phyloP scores from a whole-genome alignment of 1,140 invertebrate genomes.

The Polyergus mexicanus region DNA sequence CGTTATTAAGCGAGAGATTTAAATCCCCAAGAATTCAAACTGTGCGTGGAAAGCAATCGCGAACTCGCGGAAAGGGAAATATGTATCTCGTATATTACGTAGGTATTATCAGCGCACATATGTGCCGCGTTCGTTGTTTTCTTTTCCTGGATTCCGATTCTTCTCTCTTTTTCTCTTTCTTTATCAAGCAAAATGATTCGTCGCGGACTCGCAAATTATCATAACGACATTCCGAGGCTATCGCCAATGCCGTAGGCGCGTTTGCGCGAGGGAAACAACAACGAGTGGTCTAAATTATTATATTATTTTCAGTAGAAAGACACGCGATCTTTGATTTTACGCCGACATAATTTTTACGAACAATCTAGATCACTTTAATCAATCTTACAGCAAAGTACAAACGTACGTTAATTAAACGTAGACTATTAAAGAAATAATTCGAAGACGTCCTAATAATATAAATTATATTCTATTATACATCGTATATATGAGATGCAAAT shows the following conservation, averaged over 20 bases:
- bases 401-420: neutral
- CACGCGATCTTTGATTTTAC: neutral
- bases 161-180: neutral
- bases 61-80: slow-evolving; percentile 46
- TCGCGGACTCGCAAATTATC: slow-evolving; percentile 46
- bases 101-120: slow-evolving; percentile 26
- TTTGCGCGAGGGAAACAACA: neutral
- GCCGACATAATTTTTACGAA: neutral
- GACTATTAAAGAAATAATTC: neutral
- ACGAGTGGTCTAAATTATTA: neutral
- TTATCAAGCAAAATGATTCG: slow-evolving; percentile 6
- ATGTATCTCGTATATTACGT: slow-evolving; percentile 26
- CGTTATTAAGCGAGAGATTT: neutral
- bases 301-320: neutral
- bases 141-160: slow-evolving; percentile 32
- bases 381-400: neutral
- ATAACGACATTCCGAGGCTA: slow-evolving; percentile 46
- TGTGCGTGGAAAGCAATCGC: slow-evolving; percentile 36
- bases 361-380: neutral
- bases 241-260: slow-evolving; percentile 1
- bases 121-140: slow-evolving; percentile 2
- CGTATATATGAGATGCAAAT: neutral
- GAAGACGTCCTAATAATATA: neutral
- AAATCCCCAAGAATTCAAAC: neutral
- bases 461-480: neutral